Percentiles rank a stretch among this genome's conserved stretches.
These are phyloP conservation scores for Phymatocera aterrima DNA, from an alignment of 2,888 invertebrate species.

Conservation along the genomic window DNA sequence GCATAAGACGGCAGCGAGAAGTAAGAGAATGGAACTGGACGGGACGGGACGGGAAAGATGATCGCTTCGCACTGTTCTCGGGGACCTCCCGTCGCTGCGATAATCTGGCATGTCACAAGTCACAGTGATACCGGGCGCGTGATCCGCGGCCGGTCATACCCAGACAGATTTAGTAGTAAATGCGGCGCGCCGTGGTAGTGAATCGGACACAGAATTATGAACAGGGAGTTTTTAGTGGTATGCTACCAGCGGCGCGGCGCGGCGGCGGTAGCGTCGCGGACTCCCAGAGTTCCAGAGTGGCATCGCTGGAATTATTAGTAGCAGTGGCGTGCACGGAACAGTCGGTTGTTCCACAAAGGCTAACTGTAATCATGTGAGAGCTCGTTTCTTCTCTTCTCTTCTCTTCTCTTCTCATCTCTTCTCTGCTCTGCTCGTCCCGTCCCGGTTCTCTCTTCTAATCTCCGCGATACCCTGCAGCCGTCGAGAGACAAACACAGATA, in stretches of 20 bases:
- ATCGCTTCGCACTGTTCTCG: slow-evolving; percentile 24
- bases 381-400: too few species aligned
- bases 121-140: slow-evolving; percentile 41
- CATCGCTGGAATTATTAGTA: not conserved
- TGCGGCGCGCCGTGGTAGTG: not conserved
- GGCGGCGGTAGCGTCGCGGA: too few species aligned
- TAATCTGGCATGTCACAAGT: slow-evolving; percentile 44
- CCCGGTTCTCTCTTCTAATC: slow-evolving; percentile 4
- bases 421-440: too few species aligned
- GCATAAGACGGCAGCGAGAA: too few species aligned
- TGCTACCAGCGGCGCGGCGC: too few species aligned
- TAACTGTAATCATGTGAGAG: slow-evolving; percentile 31
- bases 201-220: not conserved
- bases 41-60: not conserved
- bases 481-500: slow-evolving; percentile 42
- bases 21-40: not conserved
- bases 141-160: slow-evolving; percentile 13
- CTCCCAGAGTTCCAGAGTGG: too few species aligned
- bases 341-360: slow-evolving; percentile 44
- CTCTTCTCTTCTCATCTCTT: slow-evolving; percentile 10
- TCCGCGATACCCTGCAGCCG: slow-evolving; percentile 40
- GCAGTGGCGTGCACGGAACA: not conserved
- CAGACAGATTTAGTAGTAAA: not conserved
- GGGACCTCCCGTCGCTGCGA: slow-evolving; percentile 42
- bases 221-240: not conserved